Evolutionary conservation across 2,797 vertebrate species (phyloP).

Genomic region (Macropodus opercularis): DNA sequence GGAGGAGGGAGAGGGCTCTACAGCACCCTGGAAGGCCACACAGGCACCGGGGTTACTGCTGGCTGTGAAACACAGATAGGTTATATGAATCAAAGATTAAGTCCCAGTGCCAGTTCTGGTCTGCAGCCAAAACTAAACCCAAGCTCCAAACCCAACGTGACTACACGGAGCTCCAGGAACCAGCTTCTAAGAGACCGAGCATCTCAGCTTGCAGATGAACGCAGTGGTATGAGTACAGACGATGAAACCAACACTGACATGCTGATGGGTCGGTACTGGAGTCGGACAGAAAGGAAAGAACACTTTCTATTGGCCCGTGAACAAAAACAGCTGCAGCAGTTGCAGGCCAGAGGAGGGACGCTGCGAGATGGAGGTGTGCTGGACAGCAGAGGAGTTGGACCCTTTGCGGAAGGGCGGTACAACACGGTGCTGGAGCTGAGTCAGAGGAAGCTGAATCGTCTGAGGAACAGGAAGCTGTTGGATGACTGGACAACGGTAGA

Average conservation of each 20-base stretch:
- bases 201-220: constrained; percentile 76
- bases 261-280: constrained; percentile 81
- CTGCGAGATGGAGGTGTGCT: constrained; percentile 43
- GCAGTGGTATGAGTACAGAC: constrained; percentile 81
- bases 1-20: constrained; percentile 74
- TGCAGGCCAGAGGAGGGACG: constrained; percentile 58
- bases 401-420: constrained; percentile 68
- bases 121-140: constrained; percentile 44
- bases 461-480: constrained; percentile 82
- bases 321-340: constrained; percentile 77
- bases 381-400: constrained; percentile 45
- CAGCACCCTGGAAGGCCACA: constrained; percentile 80
- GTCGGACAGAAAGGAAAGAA: constrained; percentile 81
- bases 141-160: constrained; percentile 51
- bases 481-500: constrained; percentile 85
- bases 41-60: constrained; percentile 24
- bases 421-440: constrained; percentile 79
- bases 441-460: constrained; percentile 80
- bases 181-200: constrained; percentile 81
- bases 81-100: constrained; percentile 28
- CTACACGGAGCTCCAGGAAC: constrained; percentile 72
- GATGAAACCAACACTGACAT: constrained; percentile 79
- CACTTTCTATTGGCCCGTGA: constrained; percentile 78
- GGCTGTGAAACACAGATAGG: constrained; percentile 57
- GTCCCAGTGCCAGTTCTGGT: constrained; percentile 41